phyloP scores from a whole-genome alignment of 1,140 invertebrate species.

The Calliphora vicina region DNA sequence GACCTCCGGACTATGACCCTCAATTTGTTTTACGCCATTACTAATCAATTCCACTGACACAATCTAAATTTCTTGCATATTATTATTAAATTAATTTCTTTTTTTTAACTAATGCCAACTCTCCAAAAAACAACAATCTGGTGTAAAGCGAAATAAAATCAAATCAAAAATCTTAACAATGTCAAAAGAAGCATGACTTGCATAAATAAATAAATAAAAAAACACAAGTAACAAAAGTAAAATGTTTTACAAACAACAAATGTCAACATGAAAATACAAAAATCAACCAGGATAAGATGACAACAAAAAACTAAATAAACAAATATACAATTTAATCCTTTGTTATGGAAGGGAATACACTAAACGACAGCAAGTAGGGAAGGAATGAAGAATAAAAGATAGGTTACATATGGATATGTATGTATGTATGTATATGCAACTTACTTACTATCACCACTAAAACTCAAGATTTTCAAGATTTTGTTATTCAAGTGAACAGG shows the following conservation, averaged over 20 bases:
- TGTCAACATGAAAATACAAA: neutral
- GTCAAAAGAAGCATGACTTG: neutral
- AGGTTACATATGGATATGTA: no score
- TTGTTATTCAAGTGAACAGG: neutral
- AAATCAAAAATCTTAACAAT: neutral
- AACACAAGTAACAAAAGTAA: conserved; percentile 18
- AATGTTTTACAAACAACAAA: conserved; percentile 26
- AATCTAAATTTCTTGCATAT: no score
- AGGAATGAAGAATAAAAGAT: neutral
- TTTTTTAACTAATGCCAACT: no score
- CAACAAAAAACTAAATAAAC: neutral
- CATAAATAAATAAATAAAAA: neutral
- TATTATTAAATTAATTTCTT: no score
- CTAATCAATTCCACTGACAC: no score
- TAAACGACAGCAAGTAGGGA: neutral
- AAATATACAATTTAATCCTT: neutral
- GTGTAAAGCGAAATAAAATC: neutral
- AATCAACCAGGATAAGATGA: neutral
- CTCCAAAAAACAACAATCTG: no score
- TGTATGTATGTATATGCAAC: neutral
- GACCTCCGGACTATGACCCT: no score
- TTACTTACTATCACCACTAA: neutral
- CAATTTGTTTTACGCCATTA: no score
- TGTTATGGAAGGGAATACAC: neutral
- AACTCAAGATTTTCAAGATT: no score